phyloP scores from a whole-genome alignment of 1,140 invertebrate species.

The Drosophila ercepeae region DNA sequence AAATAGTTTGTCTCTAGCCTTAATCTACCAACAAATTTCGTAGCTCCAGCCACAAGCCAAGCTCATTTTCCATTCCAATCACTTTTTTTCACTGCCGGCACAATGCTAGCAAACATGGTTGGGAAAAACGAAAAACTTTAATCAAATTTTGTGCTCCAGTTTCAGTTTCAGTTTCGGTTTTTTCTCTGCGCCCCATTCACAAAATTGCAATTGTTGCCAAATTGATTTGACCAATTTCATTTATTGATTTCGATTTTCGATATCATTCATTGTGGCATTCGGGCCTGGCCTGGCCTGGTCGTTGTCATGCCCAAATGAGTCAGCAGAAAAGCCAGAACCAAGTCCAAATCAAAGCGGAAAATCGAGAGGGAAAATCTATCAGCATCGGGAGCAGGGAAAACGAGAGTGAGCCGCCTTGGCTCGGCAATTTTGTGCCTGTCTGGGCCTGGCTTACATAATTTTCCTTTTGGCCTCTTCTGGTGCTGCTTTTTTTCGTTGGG shows the following conservation, averaged over 20 bases:
- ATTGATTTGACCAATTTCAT: slow-evolving; percentile 81
- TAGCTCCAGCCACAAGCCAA: slow-evolving; percentile 16
- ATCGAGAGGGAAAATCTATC: slow-evolving; percentile 53
- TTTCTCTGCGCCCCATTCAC: slow-evolving; percentile 16
- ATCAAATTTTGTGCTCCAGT: slow-evolving; percentile 72
- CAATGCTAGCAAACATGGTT: slow-evolving; percentile 13
- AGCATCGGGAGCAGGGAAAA: slow-evolving; percentile 33
- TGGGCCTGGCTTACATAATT: slow-evolving; percentile 55
- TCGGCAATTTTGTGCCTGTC: slow-evolving; percentile 30
- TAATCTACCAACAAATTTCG: slow-evolving; percentile 14
- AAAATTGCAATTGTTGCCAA: slow-evolving; percentile 80
- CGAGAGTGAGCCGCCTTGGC: slow-evolving; percentile 7
- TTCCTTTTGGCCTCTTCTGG: slow-evolving; percentile 1
- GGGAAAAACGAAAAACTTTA: slow-evolving; percentile 52
- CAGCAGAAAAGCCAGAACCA: slow-evolving; percentile 46
- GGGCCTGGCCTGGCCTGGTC: slow-evolving; percentile 20
- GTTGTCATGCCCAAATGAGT: slow-evolving; percentile 75
- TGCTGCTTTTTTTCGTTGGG: slow-evolving; percentile 14
- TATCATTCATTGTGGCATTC: slow-evolving; percentile 62
- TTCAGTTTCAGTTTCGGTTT: slow-evolving; percentile 16
- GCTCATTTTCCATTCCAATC: slow-evolving; percentile 25
- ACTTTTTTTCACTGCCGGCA: slow-evolving; percentile 19
- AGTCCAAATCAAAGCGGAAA: slow-evolving; percentile 42
- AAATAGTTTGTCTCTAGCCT: slow-evolving; percentile 8
- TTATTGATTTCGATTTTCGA: slow-evolving; percentile 81